These are phyloP conservation scores for Xenopus petersii DNA, from an alignment of 2,797 vertebrate species.

Conservation along the genomic window DNA sequence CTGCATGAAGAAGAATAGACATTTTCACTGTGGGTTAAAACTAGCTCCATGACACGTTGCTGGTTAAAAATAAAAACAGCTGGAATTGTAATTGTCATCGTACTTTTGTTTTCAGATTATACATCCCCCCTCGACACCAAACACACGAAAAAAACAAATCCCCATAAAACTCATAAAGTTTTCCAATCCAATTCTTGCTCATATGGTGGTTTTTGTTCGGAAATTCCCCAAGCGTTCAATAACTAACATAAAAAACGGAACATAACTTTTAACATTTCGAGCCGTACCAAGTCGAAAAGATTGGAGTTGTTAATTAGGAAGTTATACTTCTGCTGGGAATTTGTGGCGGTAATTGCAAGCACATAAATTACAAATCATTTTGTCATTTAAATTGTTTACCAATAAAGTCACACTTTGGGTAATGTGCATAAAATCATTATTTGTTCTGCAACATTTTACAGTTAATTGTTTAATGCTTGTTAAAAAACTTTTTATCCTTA, in stretches of 20 bases:
- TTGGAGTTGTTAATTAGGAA: conserved; percentile 45
- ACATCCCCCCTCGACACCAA: neutral
- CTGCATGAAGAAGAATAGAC: too few species aligned
- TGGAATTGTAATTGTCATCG: conserved; percentile 22
- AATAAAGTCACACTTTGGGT: conserved; percentile 41
- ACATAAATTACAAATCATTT: conserved; percentile 46
- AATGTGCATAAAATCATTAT: conserved; percentile 36
- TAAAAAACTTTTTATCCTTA: conserved; percentile 24
- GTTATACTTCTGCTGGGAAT: conserved; percentile 45
- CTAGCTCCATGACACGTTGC: too few species aligned
- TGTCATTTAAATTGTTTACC: conserved; percentile 43
- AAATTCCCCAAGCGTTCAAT: conserved; percentile 35
- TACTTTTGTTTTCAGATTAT: conserved; percentile 1
- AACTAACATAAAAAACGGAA: conserved; percentile 42
- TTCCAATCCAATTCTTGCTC: conserved; percentile 29
- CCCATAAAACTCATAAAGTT: conserved; percentile 23
- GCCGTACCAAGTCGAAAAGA: conserved; percentile 36
- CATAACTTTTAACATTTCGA: conserved; percentile 47
- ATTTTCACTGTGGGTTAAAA: too few species aligned
- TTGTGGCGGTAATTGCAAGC: conserved; percentile 44
- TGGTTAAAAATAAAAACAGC: conserved; percentile 11
- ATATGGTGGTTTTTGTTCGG: conserved; percentile 33
- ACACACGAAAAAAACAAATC: neutral
- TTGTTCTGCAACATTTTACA: conserved; percentile 33
- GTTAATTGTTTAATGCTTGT: conserved; percentile 32